Percentiles rank a stretch among this genome's conserved stretches.
These are phyloP conservation scores for Puffinus mauretanicus DNA, from an alignment of 2,113 vertebrate species.

Conservation along the genomic window DNA sequence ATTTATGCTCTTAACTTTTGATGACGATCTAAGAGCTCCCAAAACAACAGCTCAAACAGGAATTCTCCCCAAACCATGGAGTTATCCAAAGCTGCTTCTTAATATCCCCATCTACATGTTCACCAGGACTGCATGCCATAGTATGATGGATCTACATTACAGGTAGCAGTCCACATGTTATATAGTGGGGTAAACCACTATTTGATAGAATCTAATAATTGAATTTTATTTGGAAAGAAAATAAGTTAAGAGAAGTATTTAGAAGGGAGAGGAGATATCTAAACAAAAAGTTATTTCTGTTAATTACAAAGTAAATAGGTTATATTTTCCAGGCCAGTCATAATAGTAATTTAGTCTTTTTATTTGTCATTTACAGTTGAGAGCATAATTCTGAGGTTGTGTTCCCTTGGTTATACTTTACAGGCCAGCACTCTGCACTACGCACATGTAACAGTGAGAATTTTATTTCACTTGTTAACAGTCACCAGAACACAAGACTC, in stretches of 20 bases:
- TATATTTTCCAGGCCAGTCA: neutral
- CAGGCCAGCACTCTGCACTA: neutral
- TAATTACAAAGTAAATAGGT: neutral
- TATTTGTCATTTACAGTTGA: neutral
- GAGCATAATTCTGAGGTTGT: neutral
- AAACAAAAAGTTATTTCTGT: neutral
- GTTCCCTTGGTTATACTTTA: neutral
- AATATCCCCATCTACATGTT: no score
- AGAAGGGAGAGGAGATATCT: neutral
- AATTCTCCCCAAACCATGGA: neutral
- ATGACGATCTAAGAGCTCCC: neutral
- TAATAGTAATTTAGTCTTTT: neutral
- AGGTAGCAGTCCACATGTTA: rapidly evolving
- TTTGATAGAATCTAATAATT: neutral
- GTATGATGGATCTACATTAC: no score
- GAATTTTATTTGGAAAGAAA: neutral
- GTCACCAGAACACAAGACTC: neutral
- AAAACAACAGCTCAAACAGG: neutral
- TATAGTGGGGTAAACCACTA: neutral
- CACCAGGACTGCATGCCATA: no score
- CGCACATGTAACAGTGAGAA: neutral
- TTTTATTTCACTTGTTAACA: neutral
- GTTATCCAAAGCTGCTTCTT: neutral
- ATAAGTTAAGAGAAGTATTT: neutral
- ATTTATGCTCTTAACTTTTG: neutral